Percentiles rank a stretch among this genome's conserved stretches.
Conservation (phyloP, 1,140 invertebrate species). For the Vanessa tameamea region DNA sequence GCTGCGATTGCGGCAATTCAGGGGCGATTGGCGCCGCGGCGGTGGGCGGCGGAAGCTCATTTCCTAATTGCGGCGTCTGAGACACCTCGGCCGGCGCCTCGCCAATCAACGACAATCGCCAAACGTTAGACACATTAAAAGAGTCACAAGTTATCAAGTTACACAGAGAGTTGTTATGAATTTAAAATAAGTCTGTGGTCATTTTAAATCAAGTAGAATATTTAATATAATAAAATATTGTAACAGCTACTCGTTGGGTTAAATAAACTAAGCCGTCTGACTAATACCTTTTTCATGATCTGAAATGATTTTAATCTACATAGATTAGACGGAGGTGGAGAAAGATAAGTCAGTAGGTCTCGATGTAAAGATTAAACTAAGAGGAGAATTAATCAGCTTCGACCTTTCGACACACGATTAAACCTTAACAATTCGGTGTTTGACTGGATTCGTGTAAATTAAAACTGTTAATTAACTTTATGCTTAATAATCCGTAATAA, state of each 20-base stretch:
- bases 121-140: constrained; percentile 40
- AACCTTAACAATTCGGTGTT: neutral
- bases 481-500: constrained; percentile 2
- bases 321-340: too few species aligned
- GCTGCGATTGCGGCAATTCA: constrained; percentile 69
- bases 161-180: neutral
- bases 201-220: too few species aligned
- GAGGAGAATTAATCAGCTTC: too few species aligned
- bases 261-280: too few species aligned
- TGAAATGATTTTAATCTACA: too few species aligned
- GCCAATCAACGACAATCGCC: constrained; percentile 72
- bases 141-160: neutral
- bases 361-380: too few species aligned
- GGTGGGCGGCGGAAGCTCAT: constrained; percentile 77
- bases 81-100: constrained; percentile 77
- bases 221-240: too few species aligned
- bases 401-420: too few species aligned
- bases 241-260: too few species aligned
- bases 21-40: constrained; percentile 67
- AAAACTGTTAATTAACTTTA: neutral
- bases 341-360: too few species aligned
- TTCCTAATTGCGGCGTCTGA: constrained; percentile 74
- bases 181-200: neutral
- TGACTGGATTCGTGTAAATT: neutral
- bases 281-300: too few species aligned